Base-by-base conservation (phyloP, 2,888 invertebrate genomes). In the Meiosimyza decipiens region DNA sequence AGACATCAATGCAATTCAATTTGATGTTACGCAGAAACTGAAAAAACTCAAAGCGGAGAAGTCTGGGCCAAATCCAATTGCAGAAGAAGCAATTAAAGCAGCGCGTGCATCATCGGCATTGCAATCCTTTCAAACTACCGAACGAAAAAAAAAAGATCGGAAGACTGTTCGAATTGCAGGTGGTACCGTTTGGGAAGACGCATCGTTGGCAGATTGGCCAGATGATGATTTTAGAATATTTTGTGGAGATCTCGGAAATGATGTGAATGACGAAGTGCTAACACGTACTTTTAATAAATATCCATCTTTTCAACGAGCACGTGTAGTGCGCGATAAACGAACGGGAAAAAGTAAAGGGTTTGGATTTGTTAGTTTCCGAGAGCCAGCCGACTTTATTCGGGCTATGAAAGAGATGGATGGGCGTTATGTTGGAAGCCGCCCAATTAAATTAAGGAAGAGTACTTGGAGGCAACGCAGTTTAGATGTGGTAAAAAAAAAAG, bases 331-430 rank as follows among this genome's bases (percentile, higher is more conserved):
- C 71, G 99, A 99, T 86, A 97, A 97, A 83, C 89, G 98, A 52
- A 97, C 97, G 0, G 98, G 98, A 84, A 99, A 99, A 87, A 98
- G 97, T 77, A 98, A 98, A 89, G 99, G 99, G 1, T 99, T 97
- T 86, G 99, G 99, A 1, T 99, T 99, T 87, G 96, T 99, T 77
- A 98, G 98, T 82, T 99, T 99, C 86, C 96, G 95, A 82, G 98
- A 99, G 87, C 98, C 98, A 0, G 94, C 95, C 50, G 99, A 99
- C 87, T 99, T 99, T 84, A 97, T 97, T 70, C 93, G 95, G 81
- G 99, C 99, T 11, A 99, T 99, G 95, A 95, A 98, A 84, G 99
- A 99, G 89, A 97, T 99, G 96, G 99, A 99, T 87, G 99, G 99
- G 18, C 94, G 98, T 73, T 99, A 99, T 86, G 99, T 99, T 0